Evolutionary conservation across 2,797 vertebrate genomes (phyloP).

Genomic region (Lacerta bilineata): DNA sequence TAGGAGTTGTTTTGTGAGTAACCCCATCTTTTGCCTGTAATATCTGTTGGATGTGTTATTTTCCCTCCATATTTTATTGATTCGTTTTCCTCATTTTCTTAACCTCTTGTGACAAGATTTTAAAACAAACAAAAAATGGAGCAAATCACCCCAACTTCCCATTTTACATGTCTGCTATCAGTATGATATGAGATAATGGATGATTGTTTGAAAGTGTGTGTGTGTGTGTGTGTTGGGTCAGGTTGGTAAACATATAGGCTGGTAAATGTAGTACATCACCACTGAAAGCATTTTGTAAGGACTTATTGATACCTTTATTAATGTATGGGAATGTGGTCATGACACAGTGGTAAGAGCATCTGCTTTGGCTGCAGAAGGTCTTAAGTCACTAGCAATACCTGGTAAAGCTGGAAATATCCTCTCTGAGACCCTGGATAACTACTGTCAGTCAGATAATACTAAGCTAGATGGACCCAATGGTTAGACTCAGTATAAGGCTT

Average conservation of each 20-base stretch:
- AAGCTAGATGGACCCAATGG: no score
- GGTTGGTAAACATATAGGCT: background rate
- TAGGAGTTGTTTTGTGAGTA: conserved; percentile 44
- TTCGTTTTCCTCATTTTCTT: background rate
- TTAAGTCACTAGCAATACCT: no score
- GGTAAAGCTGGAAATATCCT: no score
- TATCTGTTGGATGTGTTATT: background rate
- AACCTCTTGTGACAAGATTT: background rate
- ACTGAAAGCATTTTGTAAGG: background rate
- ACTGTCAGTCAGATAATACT: no score
- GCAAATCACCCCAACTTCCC: background rate
- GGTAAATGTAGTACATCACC: no score
- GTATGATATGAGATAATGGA: no score
- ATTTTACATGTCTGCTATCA: background rate
- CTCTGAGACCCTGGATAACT: no score
- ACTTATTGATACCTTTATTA: background rate
- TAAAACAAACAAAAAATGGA: background rate
- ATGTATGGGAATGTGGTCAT: no score
- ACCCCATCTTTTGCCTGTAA: background rate
- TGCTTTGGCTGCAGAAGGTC: no score
- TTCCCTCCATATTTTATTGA: background rate
- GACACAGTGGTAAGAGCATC: no score
- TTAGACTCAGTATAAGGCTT: no score
- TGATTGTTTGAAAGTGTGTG: background rate
- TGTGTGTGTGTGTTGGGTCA: background rate